Base-by-base conservation (phyloP, 2,113 vertebrate genomes). In the Prolemur simus region DNA sequence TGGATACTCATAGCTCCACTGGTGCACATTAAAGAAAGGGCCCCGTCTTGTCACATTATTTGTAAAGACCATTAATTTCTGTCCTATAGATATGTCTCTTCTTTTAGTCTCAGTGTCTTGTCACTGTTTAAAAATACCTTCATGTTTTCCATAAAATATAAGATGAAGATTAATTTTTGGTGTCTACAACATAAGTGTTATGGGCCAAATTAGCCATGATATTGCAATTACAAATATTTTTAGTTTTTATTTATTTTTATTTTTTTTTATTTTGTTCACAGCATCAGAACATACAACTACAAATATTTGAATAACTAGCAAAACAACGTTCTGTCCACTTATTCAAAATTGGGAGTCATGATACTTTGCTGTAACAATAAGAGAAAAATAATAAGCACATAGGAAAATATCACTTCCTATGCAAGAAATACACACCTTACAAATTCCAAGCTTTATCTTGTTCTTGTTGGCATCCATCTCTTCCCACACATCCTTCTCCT, bases 401-500 rank as follows among this genome's bases (percentile, higher is more conserved):
- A 85, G 27, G 69, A 71, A 91, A 58, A 45, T 21, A 91, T 34
- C 6, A 87, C 42, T 80, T 89, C 29, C 34, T 58, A 58, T 66
- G 58, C 77, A 96, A 21, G 60, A 98, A 97, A 81, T 97, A 93
- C 64, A 32, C 91, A 99, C 99, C 99, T 99, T 99, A 98, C 98
- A 99, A 54, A 98, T 97, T 12, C 98, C 98, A 6, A 99, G 98
- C 95, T 99, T 99, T 97, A 99, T 99, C 96, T 99, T 99, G 97
- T 99, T 99, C 27, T 99, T 99, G 97, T 99, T 99, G 73, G 99
- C 99, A 98, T 99, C 99, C 98, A 99, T 99, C 98, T 99, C 99
- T 98, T 99, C 99, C 99, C 99, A 99, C 89, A 99, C 99, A 42
- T 99, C 99, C 71, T 99, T 98, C 98, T 99, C 99, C 97, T 99